Evolutionary conservation across 2,888 invertebrate species (phyloP).

Genomic region (Glyphotaelius pellucidus): DNA sequence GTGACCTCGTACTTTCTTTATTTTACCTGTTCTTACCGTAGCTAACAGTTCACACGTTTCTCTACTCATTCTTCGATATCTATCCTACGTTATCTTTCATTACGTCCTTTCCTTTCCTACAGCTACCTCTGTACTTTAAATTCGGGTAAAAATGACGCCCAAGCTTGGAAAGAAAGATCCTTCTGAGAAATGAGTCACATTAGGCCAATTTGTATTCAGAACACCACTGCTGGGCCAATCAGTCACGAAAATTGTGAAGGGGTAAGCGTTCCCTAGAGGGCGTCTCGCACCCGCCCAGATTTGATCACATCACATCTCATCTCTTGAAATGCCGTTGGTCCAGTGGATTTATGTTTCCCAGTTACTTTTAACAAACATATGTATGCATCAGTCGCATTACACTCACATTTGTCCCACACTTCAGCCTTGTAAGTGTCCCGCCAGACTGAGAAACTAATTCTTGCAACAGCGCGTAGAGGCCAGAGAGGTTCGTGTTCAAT

Average conservation of each 20-base stretch:
- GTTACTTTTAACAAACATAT: not conserved
- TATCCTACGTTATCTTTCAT: not conserved
- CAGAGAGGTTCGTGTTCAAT: not conserved
- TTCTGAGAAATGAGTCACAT: slow-evolving; percentile 31
- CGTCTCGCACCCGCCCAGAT: not conserved
- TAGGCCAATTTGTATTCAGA: slow-evolving; percentile 32
- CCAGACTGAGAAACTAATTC: not conserved
- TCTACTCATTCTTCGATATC: not conserved
- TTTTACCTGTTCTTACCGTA: not conserved
- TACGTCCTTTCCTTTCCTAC: not conserved
- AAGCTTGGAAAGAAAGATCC: not conserved
- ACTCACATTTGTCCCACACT: not conserved
- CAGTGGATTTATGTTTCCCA: not conserved
- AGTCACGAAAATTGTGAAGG: slow-evolving; percentile 17
- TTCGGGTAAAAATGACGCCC: slow-evolving; percentile 15
- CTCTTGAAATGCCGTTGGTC: not conserved
- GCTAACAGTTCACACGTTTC: not conserved
- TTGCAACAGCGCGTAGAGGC: not conserved
- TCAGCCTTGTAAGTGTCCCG: not conserved
- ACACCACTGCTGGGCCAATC: slow-evolving; percentile 27
- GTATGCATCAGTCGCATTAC: not conserved
- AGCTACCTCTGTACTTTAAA: not conserved
- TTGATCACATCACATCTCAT: slow-evolving; percentile 29
- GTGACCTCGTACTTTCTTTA: not conserved
- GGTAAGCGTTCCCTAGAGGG: not conserved